Evolutionary conservation across 2,113 vertebrate species (phyloP).

Genomic region (Notiomystis cincta): DNA sequence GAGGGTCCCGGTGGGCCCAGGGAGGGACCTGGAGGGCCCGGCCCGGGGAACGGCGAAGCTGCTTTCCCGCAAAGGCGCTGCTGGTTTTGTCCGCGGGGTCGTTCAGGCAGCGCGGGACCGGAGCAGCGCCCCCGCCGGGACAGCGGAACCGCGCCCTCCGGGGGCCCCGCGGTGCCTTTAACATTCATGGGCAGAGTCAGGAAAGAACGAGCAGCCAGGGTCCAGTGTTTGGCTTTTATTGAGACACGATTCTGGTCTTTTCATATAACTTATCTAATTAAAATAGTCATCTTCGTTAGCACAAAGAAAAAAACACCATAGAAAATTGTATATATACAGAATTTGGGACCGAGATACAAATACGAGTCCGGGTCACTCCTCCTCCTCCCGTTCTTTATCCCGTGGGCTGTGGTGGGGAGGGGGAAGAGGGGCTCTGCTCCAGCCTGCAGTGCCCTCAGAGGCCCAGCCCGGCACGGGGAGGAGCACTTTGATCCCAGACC

Average conservation of each 20-base stretch:
- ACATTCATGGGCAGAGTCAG: rapidly evolving
- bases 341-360: slow-evolving; percentile 74
- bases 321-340: slow-evolving; percentile 78
- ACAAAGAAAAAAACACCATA: slow-evolving; percentile 80
- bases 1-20: not conserved
- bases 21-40: not conserved
- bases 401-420: not conserved
- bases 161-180: rapidly evolving
- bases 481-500: not conserved
- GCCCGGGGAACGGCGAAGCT: not conserved
- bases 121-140: not conserved
- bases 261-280: slow-evolving; percentile 80
- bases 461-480: not conserved
- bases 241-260: slow-evolving; percentile 67
- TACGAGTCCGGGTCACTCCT: slow-evolving; percentile 18
- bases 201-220: not conserved
- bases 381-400: not conserved
- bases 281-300: slow-evolving; percentile 80
- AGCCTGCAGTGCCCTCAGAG: too few species aligned
- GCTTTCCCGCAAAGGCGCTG: too few species aligned
- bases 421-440: not conserved
- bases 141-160: rapidly evolving
- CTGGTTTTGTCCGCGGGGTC: rapidly evolving
- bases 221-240: slow-evolving; percentile 67
- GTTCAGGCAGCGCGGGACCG: not conserved